phyloP scores from a whole-genome alignment of 2,113 vertebrate genomes.

The Nannospalax galili region DNA sequence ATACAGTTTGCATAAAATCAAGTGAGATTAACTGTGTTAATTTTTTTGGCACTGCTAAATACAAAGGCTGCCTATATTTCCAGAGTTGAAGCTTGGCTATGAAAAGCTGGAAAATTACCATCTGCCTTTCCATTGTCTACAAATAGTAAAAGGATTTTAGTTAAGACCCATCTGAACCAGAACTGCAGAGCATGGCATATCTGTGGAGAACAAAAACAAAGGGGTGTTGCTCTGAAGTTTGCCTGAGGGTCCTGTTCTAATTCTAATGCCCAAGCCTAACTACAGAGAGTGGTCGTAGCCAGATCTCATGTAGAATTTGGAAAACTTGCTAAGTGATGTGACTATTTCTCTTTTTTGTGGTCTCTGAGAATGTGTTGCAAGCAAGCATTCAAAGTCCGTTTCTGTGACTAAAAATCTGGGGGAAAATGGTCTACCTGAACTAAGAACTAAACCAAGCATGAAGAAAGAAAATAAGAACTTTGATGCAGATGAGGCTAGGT shows the following conservation, averaged over 20 bases:
- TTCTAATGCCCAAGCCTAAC: neutral
- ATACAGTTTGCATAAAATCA: neutral
- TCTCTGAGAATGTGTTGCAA: neutral
- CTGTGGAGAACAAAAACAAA: neutral
- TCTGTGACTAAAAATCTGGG: neutral
- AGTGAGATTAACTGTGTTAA: neutral
- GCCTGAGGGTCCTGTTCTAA: neutral
- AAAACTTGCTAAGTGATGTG: neutral
- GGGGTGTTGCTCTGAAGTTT: neutral
- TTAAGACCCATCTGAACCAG: conserved; percentile 27
- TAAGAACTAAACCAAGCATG: conserved; percentile 30
- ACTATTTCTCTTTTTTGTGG: neutral
- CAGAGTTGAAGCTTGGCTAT: conserved; percentile 50
- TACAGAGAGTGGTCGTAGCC: neutral
- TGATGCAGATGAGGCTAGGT: neutral
- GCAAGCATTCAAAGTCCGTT: neutral
- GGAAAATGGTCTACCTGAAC: neutral
- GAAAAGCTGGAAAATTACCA: neutral
- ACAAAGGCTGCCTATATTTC: conserved; percentile 15
- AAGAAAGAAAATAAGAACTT: conserved; percentile 30
- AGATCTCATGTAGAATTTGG: neutral
- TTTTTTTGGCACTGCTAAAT: neutral
- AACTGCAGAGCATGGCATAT: conserved; percentile 1
- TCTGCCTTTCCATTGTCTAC: conserved; percentile 57
- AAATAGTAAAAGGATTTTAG: conserved; percentile 57